phyloP scores from a whole-genome alignment of 2,797 vertebrate species.

The Enteromius thamalakanensis region DNA sequence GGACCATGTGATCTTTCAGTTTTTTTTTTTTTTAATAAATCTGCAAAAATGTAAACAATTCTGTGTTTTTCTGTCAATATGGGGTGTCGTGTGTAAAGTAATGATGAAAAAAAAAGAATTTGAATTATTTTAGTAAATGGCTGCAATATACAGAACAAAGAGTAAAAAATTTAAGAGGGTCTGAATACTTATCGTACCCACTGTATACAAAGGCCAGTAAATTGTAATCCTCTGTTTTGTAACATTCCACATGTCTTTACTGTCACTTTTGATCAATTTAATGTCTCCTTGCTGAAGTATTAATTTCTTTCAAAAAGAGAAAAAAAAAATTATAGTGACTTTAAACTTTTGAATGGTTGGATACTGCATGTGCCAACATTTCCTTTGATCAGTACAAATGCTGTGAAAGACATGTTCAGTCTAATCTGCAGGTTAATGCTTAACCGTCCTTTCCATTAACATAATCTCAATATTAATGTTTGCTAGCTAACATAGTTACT shows the following conservation, averaged over 20 bases:
- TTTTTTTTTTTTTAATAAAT: no score
- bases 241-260: not conserved
- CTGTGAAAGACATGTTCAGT: not conserved
- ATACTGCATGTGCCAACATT: not conserved
- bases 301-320: not conserved
- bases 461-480: not conserved
- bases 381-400: not conserved
- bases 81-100: no score
- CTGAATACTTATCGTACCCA: no score
- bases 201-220: not conserved
- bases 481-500: slow-evolving; percentile 67
- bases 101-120: no score
- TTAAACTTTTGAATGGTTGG: not conserved
- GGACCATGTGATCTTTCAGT: no score
- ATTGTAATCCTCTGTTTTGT: not conserved
- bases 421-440: not conserved
- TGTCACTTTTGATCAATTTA: not conserved
- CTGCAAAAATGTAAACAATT: no score
- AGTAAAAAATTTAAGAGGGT: no score
- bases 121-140: no score
- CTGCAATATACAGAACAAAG: no score
- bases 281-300: not conserved
- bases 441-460: not conserved
- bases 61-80: no score
- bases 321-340: not conserved